Percentiles rank a stretch among this genome's conserved stretches.
phyloP scores from a whole-genome alignment of 2,113 vertebrate genomes.

The Gallinago undulata region DNA sequence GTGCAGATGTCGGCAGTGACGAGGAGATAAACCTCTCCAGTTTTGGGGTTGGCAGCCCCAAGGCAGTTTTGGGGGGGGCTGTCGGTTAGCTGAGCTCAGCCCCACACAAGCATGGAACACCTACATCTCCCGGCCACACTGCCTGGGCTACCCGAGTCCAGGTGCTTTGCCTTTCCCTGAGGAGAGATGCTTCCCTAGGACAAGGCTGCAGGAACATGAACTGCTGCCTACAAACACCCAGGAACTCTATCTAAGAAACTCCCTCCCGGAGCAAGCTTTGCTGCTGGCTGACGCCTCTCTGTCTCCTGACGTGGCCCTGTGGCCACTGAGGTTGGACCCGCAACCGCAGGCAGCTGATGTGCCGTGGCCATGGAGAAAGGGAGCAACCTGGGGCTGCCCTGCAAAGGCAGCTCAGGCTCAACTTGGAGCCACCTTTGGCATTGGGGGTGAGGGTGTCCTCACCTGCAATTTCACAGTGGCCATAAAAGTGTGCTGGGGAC shows the following conservation, averaged over 20 bases:
- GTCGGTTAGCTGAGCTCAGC: not conserved
- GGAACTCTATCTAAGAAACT: not conserved
- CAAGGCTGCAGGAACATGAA: not conserved
- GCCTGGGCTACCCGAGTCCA: not conserved
- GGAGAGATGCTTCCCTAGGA: not conserved
- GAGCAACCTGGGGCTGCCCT: not conserved
- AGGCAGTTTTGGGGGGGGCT: fast-evolving
- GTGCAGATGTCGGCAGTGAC: not conserved
- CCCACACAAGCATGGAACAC: not conserved
- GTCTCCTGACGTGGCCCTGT: not conserved
- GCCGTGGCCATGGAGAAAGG: fast-evolving
- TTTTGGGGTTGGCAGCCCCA: not conserved
- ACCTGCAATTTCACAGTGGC: not conserved
- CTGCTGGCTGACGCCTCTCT: not conserved
- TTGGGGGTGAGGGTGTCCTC: not conserved
- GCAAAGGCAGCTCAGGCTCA: not conserved
- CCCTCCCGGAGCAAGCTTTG: not conserved
- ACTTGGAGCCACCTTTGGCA: not conserved
- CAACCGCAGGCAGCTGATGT: not conserved
- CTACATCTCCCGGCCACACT: fast-evolving
- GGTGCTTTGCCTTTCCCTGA: not conserved
- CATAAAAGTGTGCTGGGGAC: not conserved
- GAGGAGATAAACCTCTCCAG: not conserved
- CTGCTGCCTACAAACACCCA: fast-evolving
- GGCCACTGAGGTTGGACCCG: not conserved